These are phyloP conservation scores for Formica exsecta DNA, from an alignment of 1,140 invertebrate species.

Conservation along the genomic window DNA sequence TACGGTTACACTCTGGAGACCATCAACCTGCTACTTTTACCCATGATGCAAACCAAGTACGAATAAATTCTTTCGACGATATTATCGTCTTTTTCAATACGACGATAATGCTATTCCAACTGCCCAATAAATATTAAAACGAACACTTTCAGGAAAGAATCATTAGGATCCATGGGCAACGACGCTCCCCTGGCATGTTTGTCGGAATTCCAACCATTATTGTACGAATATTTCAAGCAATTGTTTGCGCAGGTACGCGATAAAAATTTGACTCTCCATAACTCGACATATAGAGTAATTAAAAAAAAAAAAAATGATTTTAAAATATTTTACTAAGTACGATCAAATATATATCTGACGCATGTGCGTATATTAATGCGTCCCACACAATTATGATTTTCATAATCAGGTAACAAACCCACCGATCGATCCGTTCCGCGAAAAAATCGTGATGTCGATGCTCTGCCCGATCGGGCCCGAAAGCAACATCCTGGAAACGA, in stretches of 20 bases:
- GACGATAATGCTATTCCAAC: neutral
- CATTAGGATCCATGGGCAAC: constrained; percentile 99
- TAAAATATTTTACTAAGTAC: constrained; percentile 1
- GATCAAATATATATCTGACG: neutral
- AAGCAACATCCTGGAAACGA: constrained; percentile 97
- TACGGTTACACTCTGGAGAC: constrained; percentile 98
- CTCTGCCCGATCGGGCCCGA: constrained; percentile 97
- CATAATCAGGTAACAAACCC: constrained; percentile 96
- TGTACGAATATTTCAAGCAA: constrained; percentile 99
- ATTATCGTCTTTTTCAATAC: neutral
- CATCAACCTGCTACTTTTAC: constrained; percentile 96
- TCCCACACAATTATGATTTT: neutral
- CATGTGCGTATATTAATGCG: neutral
- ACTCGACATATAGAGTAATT: neutral
- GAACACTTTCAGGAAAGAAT: constrained; percentile 95
- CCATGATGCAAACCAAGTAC: constrained; percentile 98
- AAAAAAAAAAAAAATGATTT: constrained; percentile 8
- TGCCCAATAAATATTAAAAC: constrained; percentile 15
- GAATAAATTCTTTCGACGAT: constrained; percentile 82
- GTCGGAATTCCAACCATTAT: constrained; percentile 96
- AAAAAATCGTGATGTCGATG: constrained; percentile 99
- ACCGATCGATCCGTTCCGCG: constrained; percentile 99
- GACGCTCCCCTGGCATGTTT: constrained; percentile 98
- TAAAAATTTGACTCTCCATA: constrained; percentile 16
- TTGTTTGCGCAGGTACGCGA: constrained; percentile 96